A percentile compares a stretch with the other conserved stretches of the same genome.
phyloP scores from a whole-genome alignment of 1,140 invertebrate genomes.

The Chrysoperla carnea region DNA sequence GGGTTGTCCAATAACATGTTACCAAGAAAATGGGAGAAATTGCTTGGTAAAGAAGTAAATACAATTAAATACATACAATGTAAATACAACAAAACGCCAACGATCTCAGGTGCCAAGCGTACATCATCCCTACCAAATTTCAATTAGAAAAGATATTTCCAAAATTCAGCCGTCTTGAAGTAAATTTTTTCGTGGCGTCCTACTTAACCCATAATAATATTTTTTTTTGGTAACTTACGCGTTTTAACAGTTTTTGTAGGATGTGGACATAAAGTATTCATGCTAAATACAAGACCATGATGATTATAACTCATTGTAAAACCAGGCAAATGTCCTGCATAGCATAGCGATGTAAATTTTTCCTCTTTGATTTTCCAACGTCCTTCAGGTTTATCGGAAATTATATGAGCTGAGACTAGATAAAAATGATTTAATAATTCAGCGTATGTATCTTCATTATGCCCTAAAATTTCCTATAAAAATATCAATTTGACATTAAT shows the following conservation, averaged over 20 bases:
- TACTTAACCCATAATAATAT: too few species aligned
- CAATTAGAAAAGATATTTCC: too few species aligned
- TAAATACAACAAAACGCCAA: too few species aligned
- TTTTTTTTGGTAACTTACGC: too few species aligned
- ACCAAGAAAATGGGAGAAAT: too few species aligned
- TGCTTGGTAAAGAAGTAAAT: too few species aligned
- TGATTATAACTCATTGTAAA: constrained; percentile 78
- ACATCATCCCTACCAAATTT: too few species aligned
- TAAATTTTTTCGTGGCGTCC: too few species aligned
- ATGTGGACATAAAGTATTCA: constrained; percentile 63
- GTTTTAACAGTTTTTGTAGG: constrained; percentile 51
- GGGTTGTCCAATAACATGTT: too few species aligned
- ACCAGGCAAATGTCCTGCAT: constrained; percentile 73
- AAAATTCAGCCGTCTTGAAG: too few species aligned
- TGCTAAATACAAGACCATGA: constrained; percentile 62
- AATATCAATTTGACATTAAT: background rate
- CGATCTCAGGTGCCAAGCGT: too few species aligned
- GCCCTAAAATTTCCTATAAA: constrained; percentile 53
- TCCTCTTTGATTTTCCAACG: constrained; percentile 50
- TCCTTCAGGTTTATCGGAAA: constrained; percentile 39
- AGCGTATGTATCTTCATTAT: constrained; percentile 65
- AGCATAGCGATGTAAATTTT: constrained; percentile 65
- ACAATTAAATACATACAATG: too few species aligned
- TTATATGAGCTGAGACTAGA: constrained; percentile 60
- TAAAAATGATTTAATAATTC: constrained; percentile 66